Base-by-base conservation (phyloP, 2,113 vertebrate species). In the Megaceryle maxima region DNA sequence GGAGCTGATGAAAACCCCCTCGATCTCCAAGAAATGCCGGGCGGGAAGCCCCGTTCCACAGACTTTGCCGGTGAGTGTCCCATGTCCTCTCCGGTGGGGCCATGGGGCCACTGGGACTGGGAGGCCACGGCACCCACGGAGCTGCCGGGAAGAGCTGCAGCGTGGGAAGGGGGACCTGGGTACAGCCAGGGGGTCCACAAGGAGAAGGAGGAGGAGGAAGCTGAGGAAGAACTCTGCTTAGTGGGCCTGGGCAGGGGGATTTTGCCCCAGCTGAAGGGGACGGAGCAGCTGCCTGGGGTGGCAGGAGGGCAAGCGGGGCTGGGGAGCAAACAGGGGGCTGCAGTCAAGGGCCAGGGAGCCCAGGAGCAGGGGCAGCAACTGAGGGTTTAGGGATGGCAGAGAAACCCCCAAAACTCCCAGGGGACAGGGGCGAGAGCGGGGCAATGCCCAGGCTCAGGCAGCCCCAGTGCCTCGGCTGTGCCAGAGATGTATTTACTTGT, bases 11-110 rank as follows among this genome's bases (percentile, higher is more conserved):
- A 99, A 99, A 97, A 99, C 99, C 26, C 99, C 99, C 12, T 99
- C 99, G 73, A 99, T 99, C 98, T 99, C 99, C 25, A 99, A 99
- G 98, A 99, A 99, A 97, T 99, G 98, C 97, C 97, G 99, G 90
- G 98, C 99, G 86, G 99, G 99, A 98, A 99, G 98, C 97, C 98
- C 99, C 10, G 96, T 98, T 95, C 98, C 99, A 1, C 98, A 98
- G 95, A 97, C 84, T 39, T 66, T 96, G 29, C 97, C 97, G 90
- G 99, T 99, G 98, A 99, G 99, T 98, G 56, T 28, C 16, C 37
- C 2, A 2, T 1, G 11, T 13, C n/a, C 6, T 3, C 51, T 50
- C 31, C 11, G 31, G 6, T 29, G 46, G 53, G 26, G 35, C 28
- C 24, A 6, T 0, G 28, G 43, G n/a, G 16, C 8, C 28, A 15